phyloP scores from a whole-genome alignment of 2,113 vertebrate genomes.

The sheep (Ovis aries) region DNA sequence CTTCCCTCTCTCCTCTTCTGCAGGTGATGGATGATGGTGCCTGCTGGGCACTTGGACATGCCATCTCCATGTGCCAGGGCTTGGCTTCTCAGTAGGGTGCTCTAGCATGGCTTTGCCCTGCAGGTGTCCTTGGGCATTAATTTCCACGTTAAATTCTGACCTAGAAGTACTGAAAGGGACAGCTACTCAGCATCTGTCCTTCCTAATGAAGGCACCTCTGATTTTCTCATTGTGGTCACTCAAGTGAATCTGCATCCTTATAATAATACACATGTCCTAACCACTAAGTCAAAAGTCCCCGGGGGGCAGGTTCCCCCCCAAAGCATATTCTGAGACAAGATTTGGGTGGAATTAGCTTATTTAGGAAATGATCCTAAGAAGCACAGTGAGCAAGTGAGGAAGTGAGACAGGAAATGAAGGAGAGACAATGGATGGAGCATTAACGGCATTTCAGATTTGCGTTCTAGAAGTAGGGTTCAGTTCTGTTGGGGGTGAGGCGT shows the following conservation, averaged over 20 bases:
- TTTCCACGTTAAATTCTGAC: neutral
- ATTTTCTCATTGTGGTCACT: neutral
- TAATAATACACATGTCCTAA: neutral
- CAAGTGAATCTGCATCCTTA: neutral
- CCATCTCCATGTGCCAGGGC: no score
- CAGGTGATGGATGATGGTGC: no score
- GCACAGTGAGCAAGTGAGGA: neutral
- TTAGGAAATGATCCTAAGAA: neutral
- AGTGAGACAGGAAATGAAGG: no score
- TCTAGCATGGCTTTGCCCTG: neutral
- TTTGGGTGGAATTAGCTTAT: neutral
- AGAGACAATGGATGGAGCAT: neutral
- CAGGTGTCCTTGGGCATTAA: neutral
- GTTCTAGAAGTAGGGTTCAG: neutral
- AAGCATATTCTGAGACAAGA: neutral
- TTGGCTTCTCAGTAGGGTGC: neutral
- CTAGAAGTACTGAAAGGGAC: neutral
- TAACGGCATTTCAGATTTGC: neutral
- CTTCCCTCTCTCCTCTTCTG: neutral
- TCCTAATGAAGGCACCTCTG: neutral
- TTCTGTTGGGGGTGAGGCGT: fast-evolving
- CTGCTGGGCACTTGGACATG: neutral
- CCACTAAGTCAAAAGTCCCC: neutral
- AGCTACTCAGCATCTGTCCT: neutral
- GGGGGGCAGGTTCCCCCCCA: neutral